Evolutionary conservation across 2,797 vertebrate genomes (phyloP).

Genomic region (Pangasius krempfi): DNA sequence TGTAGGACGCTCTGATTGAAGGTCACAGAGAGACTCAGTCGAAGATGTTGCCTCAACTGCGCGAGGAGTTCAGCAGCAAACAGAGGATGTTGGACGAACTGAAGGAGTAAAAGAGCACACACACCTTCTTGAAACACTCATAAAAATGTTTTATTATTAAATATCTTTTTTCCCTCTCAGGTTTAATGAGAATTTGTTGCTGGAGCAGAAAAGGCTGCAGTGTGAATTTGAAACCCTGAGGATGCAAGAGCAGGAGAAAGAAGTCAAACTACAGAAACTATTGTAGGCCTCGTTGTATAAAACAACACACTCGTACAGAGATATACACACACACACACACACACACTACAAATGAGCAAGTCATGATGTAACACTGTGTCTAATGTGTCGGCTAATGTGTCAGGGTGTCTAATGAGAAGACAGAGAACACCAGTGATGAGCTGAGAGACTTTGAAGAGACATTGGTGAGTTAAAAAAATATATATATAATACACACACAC

Average conservation of each 20-base stretch:
- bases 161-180: conserved; percentile 62
- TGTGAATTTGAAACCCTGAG: conserved; percentile 87
- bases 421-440: conserved; percentile 86
- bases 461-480: conserved; percentile 76
- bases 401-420: conserved; percentile 86
- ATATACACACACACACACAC: background rate
- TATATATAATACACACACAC: too few relatives aligned
- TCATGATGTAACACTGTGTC: background rate
- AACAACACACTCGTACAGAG: background rate
- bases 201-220: conserved; percentile 85
- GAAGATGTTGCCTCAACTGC: conserved; percentile 86
- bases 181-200: conserved; percentile 85
- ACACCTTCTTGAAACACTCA: background rate
- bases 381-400: too few relatives aligned
- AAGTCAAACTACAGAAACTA: conserved; percentile 83
- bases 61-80: conserved; percentile 89
- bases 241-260: conserved; percentile 85
- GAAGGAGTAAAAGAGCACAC: conserved; percentile 76
- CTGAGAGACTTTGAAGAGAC: conserved; percentile 91
- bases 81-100: conserved; percentile 90
- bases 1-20: conserved; percentile 82
- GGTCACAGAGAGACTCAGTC: conserved; percentile 86
- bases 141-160: background rate
- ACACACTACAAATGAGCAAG: background rate
- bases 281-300: conserved; percentile 72